Conservation (phyloP, 2,113 vertebrate species). For the Cariama cristata region DNA sequence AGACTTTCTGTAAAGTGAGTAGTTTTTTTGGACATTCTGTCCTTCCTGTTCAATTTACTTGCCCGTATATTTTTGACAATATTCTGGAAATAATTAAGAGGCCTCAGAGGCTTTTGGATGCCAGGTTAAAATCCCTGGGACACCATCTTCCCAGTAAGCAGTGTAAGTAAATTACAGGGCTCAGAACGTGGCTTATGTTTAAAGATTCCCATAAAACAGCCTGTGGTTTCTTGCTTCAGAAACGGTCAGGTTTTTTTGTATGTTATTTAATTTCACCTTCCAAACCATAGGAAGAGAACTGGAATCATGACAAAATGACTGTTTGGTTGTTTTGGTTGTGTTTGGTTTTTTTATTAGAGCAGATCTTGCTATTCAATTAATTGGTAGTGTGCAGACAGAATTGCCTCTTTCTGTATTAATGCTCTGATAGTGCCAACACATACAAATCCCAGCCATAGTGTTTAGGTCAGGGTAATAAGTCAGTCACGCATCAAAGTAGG, state of each 20-base stretch:
- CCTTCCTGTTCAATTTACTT: neutral
- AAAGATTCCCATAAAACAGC: slow-evolving; percentile 47
- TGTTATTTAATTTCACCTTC: neutral
- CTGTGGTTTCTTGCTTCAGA: slow-evolving; percentile 12
- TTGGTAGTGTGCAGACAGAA: neutral
- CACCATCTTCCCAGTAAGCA: neutral
- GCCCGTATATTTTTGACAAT: neutral
- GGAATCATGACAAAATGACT: neutral
- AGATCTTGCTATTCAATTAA: neutral
- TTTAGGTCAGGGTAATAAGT: neutral
- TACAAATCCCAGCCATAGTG: neutral
- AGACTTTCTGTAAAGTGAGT: neutral
- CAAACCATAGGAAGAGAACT: neutral
- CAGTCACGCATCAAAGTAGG: neutral
- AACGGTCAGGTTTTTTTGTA: neutral
- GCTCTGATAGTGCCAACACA: neutral
- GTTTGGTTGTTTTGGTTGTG: neutral
- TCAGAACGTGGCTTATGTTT: slow-evolving; percentile 36
- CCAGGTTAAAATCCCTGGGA: slow-evolving; percentile 1
- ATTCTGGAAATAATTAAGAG: slow-evolving; percentile 55
- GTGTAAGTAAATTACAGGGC: slow-evolving; percentile 37
- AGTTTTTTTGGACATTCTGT: neutral
- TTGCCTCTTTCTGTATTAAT: neutral
- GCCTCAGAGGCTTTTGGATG: neutral
- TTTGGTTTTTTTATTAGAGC: neutral